Evolutionary conservation across 1,140 invertebrate genomes (phyloP).

Genomic region (Zaprionus vittiger): DNA sequence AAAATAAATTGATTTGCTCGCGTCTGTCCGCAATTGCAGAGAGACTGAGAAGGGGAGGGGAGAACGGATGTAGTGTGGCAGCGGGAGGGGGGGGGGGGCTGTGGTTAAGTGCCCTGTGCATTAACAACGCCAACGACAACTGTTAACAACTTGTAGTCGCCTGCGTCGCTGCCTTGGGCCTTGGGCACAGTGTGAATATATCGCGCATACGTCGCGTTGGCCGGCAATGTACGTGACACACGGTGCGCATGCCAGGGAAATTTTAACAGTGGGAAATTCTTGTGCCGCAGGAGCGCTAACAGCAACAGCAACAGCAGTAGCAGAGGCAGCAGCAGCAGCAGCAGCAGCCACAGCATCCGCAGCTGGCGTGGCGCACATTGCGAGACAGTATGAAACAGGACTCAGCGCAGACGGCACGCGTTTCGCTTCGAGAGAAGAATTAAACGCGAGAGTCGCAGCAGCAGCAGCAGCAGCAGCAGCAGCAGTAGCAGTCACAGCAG

Average conservation of each 20-base stretch:
- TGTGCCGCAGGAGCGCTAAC: conserved; percentile 52
- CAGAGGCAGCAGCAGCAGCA: conserved; percentile 20
- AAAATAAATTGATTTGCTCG: conserved; percentile 2
- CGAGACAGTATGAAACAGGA: conserved; percentile 75
- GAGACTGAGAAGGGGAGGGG: not conserved
- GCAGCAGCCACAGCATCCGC: conserved; percentile 29
- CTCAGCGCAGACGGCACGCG: conserved; percentile 80
- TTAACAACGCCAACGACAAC: conserved; percentile 8
- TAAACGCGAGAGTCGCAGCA: conserved; percentile 50
- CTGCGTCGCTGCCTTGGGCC: not conserved
- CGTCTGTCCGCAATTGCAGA: not conserved
- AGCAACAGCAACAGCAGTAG: conserved; percentile 24
- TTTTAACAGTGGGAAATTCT: conserved; percentile 77
- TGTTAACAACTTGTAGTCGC: conserved; percentile 26
- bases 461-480: conserved; percentile 35
- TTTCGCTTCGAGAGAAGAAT: conserved; percentile 61
- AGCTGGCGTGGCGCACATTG: conserved; percentile 27
- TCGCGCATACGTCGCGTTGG: conserved; percentile 61
- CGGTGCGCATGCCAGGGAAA: conserved; percentile 77
- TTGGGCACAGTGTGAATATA: conserved; percentile 29
- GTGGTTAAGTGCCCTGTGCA: not conserved
- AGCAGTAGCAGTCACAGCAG: conserved; percentile 19
- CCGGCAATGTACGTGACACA: conserved; percentile 35
- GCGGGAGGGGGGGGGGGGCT: not conserved
- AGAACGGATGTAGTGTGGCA: not conserved